These are phyloP conservation scores for Pocillopora meandrina DNA, from an alignment of 92 coral and sea anemone species.

Conservation along the genomic window DNA sequence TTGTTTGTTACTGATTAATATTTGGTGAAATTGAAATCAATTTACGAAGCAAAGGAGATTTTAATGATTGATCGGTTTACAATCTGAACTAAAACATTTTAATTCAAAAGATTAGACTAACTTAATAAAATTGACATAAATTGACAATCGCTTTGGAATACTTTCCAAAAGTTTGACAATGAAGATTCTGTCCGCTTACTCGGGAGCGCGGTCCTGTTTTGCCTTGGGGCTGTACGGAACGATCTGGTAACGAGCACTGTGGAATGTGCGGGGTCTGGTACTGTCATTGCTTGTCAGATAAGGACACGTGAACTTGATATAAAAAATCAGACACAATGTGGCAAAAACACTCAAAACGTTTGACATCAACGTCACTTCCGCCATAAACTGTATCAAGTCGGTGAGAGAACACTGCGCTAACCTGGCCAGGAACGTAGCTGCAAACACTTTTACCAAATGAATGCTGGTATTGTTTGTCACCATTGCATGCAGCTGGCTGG, in stretches of 20 bases:
- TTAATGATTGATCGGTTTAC: no score
- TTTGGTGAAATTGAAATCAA: no score
- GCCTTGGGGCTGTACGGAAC: slow-evolving; percentile 16
- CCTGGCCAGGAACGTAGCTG: neutral
- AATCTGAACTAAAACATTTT: no score
- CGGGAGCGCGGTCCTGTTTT: neutral
- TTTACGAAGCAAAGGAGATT: no score
- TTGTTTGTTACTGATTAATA: no score
- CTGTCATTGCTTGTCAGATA: neutral
- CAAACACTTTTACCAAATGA: neutral
- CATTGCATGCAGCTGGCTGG: neutral
- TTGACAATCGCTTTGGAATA: no score
- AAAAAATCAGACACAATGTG: neutral
- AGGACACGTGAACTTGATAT: slow-evolving; percentile 19
- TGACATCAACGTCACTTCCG: slow-evolving; percentile 17
- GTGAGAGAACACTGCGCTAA: neutral
- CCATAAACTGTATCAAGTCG: slow-evolving; percentile 20
- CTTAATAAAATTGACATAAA: no score
- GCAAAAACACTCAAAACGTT: neutral
- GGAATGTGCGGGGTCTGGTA: slow-evolving; percentile 18
- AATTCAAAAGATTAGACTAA: no score
- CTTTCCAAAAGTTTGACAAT: neutral
- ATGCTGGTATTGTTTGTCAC: neutral
- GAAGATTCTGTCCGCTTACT: neutral
- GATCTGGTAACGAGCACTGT: slow-evolving; percentile 33